phyloP scores from a whole-genome alignment of 2,888 invertebrate species.

The Mesorhabditis sp. region DNA sequence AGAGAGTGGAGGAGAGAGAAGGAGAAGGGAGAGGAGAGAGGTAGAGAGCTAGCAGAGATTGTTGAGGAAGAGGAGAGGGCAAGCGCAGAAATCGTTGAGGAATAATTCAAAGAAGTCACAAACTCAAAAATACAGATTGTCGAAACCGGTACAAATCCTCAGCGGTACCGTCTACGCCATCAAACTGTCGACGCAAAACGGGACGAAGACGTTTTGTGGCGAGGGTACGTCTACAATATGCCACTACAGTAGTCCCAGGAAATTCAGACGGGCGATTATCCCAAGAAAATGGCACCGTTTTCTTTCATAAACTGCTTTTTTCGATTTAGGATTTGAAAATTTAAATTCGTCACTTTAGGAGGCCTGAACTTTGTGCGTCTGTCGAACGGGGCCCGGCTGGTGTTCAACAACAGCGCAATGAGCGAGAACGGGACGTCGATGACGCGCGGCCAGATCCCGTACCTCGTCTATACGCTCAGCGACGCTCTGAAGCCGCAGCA shows the following conservation, averaged over 20 bases:
- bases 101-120: no score
- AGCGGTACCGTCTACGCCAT: slow-evolving; percentile 43
- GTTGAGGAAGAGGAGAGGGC: no score
- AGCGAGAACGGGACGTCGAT: slow-evolving; percentile 76
- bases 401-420: slow-evolving; percentile 40
- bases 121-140: slow-evolving; percentile 16
- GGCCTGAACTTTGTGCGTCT: slow-evolving; percentile 83
- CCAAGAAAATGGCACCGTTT: background rate
- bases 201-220: slow-evolving; percentile 79
- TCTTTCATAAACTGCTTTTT: background rate
- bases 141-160: slow-evolving; percentile 27
- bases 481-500: no score
- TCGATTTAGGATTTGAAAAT: slow-evolving; percentile 67
- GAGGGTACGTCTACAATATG: slow-evolving; percentile 67
- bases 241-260: background rate
- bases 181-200: slow-evolving; percentile 34
- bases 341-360: slow-evolving; percentile 84
- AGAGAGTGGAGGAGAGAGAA: no score
- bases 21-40: no score
- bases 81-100: no score
- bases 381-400: slow-evolving; percentile 71
- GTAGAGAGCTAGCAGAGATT: no score
- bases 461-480: background rate
- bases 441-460: slow-evolving; percentile 86
- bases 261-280: background rate